phyloP scores from a whole-genome alignment of 2,797 vertebrate genomes.

The Scolopax bukidnonensis region DNA sequence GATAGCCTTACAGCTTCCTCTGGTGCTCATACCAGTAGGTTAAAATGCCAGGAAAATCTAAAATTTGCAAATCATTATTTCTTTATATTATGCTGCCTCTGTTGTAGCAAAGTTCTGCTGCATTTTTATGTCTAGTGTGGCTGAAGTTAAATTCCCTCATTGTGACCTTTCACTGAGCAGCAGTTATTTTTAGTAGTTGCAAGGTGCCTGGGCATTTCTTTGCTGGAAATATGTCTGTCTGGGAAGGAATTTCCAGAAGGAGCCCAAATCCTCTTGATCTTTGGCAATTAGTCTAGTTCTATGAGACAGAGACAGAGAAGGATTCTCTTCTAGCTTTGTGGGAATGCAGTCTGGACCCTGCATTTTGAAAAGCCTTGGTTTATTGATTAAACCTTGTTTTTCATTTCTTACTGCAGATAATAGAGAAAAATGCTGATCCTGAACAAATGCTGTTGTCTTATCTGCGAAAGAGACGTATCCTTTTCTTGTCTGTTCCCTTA shows the following conservation, averaged over 20 bases:
- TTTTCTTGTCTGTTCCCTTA: conserved; percentile 35
- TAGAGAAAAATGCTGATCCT: conserved; percentile 84
- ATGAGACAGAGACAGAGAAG: not conserved
- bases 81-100: not conserved
- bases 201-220: not conserved
- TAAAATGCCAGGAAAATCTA: not conserved
- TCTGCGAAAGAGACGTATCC: conserved; percentile 87
- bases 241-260: not conserved
- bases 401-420: conserved; percentile 75
- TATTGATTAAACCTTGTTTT: not conserved
- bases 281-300: not conserved
- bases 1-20: not conserved
- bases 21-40: not conserved
- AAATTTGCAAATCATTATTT: not conserved
- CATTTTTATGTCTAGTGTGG: not conserved
- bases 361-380: not conserved
- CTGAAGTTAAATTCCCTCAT: not conserved
- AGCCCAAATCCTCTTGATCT: not conserved
- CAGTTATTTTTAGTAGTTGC: conserved; percentile 20
- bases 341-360: not conserved
- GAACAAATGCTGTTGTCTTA: conserved; percentile 86
- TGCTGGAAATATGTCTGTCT: not conserved
- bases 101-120: not conserved
- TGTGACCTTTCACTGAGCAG: not conserved
- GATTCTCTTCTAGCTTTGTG: not conserved